Evolutionary conservation across 2,888 invertebrate genomes (phyloP), one percentile per base, ranked within the genome.

Genomic region (Sipha maydis): DNA sequence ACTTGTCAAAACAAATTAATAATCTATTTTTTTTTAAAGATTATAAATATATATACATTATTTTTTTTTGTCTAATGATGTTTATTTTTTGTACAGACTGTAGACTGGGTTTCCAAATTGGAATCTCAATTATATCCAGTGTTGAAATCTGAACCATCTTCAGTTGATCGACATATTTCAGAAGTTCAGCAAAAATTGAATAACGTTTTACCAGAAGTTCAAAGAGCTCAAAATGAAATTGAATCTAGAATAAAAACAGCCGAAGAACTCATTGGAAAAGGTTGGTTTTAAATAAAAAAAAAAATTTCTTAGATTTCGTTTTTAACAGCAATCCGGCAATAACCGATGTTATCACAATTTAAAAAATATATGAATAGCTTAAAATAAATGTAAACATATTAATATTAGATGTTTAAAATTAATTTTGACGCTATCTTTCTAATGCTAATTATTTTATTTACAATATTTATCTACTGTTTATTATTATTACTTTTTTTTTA

Each of bases 61-160:
- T 77, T n/a, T 85, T 77, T n/a, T 85, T 38, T 79, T 34, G 25
- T n/a, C n/a, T 21, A 25, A 61, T n/a, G 17, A 41, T 85, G 61
- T 80, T 88, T 38, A 88, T 89, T 90, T 90, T 90, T 89, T 90
- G 91, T 92, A 34, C 91, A 95, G 95, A 94, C 94, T 38, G 93
- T 95, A 90, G 93, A 93, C 90, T 94, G 94, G 93, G 94, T 94
- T 90, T 93, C 94, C 7, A 94, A 95, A 92, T 93, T 96, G 91
- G 95, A 95, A 91, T 93, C 94, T 80, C 95, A 96, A 91, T 92
- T 96, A 89, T 96, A 96, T 93, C 96, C 96, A 38, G 93, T 95
- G 80, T 94, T 96, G 90, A 95, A 94, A 80, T 94, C 94, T 28
- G 93, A 93, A 89, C 93, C 95, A 7, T 93, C 93, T 77, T 93